Evolutionary conservation across 2,888 invertebrate species (phyloP), one percentile per base, ranked within the genome.

Genomic region (Ectropis crepuscularia): DNA sequence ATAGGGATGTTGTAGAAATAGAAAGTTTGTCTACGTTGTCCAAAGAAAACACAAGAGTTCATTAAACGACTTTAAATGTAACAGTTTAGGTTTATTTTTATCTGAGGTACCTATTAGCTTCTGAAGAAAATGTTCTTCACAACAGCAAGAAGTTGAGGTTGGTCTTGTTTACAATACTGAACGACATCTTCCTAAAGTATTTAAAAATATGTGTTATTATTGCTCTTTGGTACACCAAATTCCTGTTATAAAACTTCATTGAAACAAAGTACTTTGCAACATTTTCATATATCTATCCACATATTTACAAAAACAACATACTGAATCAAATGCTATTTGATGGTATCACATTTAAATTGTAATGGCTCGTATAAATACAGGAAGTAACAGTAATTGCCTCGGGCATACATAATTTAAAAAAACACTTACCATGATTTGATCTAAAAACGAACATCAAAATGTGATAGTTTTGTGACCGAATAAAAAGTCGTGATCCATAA

Each of bases 401-500:
- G 37, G n/a, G 6, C 43, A 50, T 46, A 57, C 12, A 62, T 48
- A 55, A 47, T 47, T n/a, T 51, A 11, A 2, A 16, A 12, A 16
- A 51, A 38, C 7, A 9, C 9, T 47, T 5, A 10, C 41, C 16
- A 6, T 16, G 11, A 45, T 45, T 53, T n/a, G 36, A 53, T 6
- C n/a, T 39, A 41, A 47, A 7, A 42, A 48, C 6, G 16, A 37
- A 12, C 11, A n/a, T 36, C 47, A 51, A 8, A 51, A 42, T 43
- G 46, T 41, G 6, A 42, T 8, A 50, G 12, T 38, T 48, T 11
- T 11, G 51, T 41, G 58, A 58, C 50, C 50, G 16, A 39, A 49
- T 57, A 57, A 45, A 7, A 50, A 45, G 11, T 47, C 51, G 53
- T 53, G 48, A 53, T 12, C 43, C 43, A 8, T 45, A 53, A 51